phyloP scores from a whole-genome alignment of 2,113 vertebrate genomes.

The Pithys albifrons region DNA sequence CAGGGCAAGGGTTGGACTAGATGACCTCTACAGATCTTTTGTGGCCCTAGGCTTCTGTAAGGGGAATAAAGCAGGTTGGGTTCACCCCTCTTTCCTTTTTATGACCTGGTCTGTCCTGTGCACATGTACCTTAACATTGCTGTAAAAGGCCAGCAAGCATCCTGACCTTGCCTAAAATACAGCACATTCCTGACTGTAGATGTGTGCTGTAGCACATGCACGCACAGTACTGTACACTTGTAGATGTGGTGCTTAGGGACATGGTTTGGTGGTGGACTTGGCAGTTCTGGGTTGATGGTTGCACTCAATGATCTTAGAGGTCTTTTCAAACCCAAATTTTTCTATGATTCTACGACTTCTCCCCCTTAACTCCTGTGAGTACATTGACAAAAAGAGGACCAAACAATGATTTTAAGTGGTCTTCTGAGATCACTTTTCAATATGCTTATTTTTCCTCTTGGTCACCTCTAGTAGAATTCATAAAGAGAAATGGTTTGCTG shows the following conservation, averaged over 20 bases:
- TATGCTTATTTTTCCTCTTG: neutral
- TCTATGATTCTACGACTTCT: neutral
- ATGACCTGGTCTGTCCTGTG: neutral
- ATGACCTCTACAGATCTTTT: conserved; percentile 6
- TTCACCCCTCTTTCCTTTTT: neutral
- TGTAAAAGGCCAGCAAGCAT: neutral
- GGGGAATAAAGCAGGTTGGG: neutral
- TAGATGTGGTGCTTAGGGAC: neutral
- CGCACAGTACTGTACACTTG: neutral
- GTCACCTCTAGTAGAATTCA: neutral
- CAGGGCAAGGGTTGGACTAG: neutral
- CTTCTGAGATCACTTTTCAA: neutral
- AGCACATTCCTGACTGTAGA: neutral
- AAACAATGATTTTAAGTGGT: neutral
- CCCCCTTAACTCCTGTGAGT: neutral
- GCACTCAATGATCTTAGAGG: neutral
- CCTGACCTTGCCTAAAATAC: neutral
- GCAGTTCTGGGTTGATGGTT: neutral
- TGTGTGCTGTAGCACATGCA: neutral
- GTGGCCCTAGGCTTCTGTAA: neutral
- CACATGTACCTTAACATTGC: rapidly evolving
- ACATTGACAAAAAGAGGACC: neutral
- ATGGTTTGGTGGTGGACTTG: neutral
- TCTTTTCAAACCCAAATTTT: neutral
- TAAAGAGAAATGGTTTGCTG: neutral